Base-by-base conservation (phyloP, 2,797 vertebrate genomes). In the Dromococcyx pavoninus region DNA sequence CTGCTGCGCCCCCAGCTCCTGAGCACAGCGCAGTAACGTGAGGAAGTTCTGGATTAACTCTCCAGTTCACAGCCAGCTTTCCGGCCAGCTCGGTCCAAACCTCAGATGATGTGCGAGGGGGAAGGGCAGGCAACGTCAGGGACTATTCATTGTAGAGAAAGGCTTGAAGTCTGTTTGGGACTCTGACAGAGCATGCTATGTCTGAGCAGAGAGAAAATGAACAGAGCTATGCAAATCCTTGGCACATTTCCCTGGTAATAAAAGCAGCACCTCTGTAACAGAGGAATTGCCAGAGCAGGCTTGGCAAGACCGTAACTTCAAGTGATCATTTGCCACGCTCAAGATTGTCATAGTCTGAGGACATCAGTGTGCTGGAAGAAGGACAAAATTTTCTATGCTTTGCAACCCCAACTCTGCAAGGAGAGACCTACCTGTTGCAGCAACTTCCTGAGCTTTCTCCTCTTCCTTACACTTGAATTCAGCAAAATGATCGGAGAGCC, bases 241-340 rank as follows among this genome's bases (percentile, higher is more conserved):
- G 2, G 51, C 53, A 8, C 1, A 0, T 22, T n/a, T 24, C 39
- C 48, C 25, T 2, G 39, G 21, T 5, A 46, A 25, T 5, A 46
- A 25, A 25, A 21, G 43, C 27, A 25, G 53, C 5, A 23, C 30
- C 57, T 27, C 25, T 46, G 10, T 7, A 22, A 19, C 9, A 7
- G 50, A 44, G 71, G 51, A 46, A 17, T 7, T 23, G 24, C 25
- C 60, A 33, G 37, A 39, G 66, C 44, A 27, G 54, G 44, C 23
- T 32, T 1, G 1, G 25, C 14, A 46, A 54, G 27, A 43, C 32
- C 23, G 17, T 17, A n/a, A 14, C 51, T 51, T n/a, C 58, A 14
- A 15, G 24, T 7, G 46, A 37, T n/a, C 44, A 44, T 27, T 27
- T 65, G 39, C 43, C 44, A 21, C 1, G 2, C 72, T 48, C 60